Evolutionary conservation across 2,797 vertebrate genomes (phyloP).

Genomic region (Remorina albescens): DNA sequence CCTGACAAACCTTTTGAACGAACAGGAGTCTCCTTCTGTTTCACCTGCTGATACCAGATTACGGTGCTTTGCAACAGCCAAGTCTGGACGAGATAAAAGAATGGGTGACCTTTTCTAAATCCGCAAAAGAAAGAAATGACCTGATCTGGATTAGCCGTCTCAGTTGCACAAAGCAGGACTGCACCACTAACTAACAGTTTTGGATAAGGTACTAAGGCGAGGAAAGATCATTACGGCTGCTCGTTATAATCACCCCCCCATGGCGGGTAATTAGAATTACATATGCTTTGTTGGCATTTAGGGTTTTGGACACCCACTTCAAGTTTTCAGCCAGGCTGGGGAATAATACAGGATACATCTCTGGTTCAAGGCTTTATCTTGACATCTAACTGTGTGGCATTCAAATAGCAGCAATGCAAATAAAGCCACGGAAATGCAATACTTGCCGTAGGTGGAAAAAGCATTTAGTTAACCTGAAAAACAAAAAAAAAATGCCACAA

Average conservation of each 20-base stretch:
- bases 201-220: not conserved
- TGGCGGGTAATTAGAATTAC: not conserved
- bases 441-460: not conserved
- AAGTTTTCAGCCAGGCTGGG: not conserved
- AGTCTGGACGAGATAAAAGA: not conserved
- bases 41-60: not conserved
- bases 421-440: not conserved
- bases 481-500: not conserved
- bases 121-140: not conserved
- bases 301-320: not conserved
- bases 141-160: not conserved
- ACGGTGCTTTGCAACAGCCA: not conserved
- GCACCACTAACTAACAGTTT: not conserved
- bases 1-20: not conserved
- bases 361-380: not conserved
- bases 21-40: not conserved
- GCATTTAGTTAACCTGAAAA: not conserved
- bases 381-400: no score
- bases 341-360: not conserved
- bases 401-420: no score
- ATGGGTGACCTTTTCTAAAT: not conserved
- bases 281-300: conserved; percentile 11
- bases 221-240: not conserved
- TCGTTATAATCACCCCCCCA: no score
- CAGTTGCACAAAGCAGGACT: not conserved